These are phyloP conservation scores for Epinotia demarniana DNA, from an alignment of 2,888 invertebrate genomes.

Conservation along the genomic window DNA sequence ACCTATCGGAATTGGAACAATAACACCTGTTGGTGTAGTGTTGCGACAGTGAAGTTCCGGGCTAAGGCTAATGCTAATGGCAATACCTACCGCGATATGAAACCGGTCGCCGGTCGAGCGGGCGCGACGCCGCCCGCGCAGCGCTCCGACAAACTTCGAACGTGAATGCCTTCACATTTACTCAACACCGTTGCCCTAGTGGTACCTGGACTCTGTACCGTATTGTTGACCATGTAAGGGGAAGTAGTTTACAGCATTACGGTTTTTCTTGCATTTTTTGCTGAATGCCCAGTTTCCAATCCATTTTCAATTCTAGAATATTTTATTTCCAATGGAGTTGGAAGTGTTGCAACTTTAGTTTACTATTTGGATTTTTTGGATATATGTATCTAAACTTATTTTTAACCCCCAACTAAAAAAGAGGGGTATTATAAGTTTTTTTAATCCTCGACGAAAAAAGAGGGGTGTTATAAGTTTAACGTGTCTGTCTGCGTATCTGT, in stretches of 20 bases:
- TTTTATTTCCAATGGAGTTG: not conserved
- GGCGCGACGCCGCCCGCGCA: conserved; percentile 45
- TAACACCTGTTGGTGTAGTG: conserved; percentile 71
- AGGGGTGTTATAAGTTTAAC: too few relatives aligned
- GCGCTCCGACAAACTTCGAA: conserved; percentile 48
- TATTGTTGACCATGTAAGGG: conserved; percentile 51
- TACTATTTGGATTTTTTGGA: too few relatives aligned
- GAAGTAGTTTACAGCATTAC: conserved; percentile 44
- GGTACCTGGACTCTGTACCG: conserved; percentile 66
- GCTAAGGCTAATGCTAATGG: conserved; percentile 51
- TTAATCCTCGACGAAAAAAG: too few relatives aligned
- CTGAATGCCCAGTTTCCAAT: not conserved
- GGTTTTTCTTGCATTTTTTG: conserved; percentile 19
- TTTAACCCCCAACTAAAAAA: too few relatives aligned
- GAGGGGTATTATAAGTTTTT: too few relatives aligned
- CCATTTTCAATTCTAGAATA: not conserved
- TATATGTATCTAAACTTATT: too few relatives aligned
- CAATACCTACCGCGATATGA: conserved; percentile 64
- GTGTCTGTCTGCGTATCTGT: too few relatives aligned
- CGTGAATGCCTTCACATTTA: conserved; percentile 59
- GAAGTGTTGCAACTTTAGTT: not conserved
- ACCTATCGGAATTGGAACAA: conserved; percentile 71
- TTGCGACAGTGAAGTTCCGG: conserved; percentile 67
- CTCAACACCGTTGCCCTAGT: conserved; percentile 74
- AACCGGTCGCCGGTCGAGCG: conserved; percentile 77